Conservation (phyloP, 2,888 invertebrate species). For the Drosophila maculinotata region DNA sequence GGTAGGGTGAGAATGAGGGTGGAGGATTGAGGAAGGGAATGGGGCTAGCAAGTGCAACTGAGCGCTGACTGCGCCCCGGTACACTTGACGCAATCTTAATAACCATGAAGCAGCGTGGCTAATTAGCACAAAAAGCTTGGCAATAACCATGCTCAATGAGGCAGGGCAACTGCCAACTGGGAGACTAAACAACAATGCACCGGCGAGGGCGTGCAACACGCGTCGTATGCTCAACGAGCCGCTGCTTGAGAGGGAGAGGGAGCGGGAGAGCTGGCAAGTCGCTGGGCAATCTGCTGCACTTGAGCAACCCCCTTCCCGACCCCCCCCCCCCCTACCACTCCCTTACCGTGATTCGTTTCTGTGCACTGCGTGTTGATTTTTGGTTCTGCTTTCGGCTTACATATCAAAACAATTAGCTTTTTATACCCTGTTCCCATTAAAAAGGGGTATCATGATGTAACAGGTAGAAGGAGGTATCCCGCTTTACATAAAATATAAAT, state of each 20-base stretch:
- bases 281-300: conserved; percentile 57
- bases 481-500: too few species aligned
- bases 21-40: conserved; percentile 4
- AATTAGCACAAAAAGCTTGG: conserved; percentile 84
- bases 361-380: conserved; percentile 74
- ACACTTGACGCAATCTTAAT: conserved; percentile 84
- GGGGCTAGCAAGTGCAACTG: conserved; percentile 44
- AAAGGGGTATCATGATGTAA: too few species aligned
- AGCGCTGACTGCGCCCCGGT: conserved; percentile 54
- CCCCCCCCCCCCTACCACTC: too few species aligned
- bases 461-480: too few species aligned
- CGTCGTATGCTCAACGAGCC: conserved; percentile 78
- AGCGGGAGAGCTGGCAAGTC: conserved; percentile 7
- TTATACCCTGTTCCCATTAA: conserved; percentile 4
- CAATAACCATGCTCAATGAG: conserved; percentile 84
- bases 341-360: neutral
- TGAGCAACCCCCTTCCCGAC: conserved; percentile 32
- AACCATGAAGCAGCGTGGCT: conserved; percentile 84
- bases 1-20: neutral
- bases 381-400: conserved; percentile 75
- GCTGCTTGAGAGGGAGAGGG: neutral
- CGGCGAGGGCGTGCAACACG: conserved; percentile 75
- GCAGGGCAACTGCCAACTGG: conserved; percentile 63
- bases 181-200: conserved; percentile 60
- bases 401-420: conserved; percentile 76